These are phyloP conservation scores for Mola mola DNA, from an alignment of 2,113 vertebrate species.

Conservation along the genomic window DNA sequence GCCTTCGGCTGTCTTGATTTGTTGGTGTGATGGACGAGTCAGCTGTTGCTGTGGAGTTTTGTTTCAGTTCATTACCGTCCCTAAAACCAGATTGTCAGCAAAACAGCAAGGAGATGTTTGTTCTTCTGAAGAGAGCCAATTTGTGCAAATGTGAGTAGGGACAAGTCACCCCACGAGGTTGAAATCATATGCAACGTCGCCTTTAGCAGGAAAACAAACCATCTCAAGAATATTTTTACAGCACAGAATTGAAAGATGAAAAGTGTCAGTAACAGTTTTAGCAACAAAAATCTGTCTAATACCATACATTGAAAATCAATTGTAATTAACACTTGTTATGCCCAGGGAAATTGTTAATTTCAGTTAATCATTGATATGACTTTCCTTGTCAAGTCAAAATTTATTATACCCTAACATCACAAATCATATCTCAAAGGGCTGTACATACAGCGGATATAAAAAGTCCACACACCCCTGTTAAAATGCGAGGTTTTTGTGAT, in stretches of 20 bases:
- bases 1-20: background rate
- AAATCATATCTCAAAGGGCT: too few relatives aligned
- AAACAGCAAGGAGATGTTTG: conserved; percentile 18
- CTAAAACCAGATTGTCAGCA: conserved; percentile 41
- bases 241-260: conserved; percentile 7
- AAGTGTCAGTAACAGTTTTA: too few relatives aligned
- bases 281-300: too few relatives aligned
- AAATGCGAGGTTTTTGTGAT: too few relatives aligned
- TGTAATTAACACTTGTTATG: too few relatives aligned
- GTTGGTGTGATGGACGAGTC: conserved; percentile 10
- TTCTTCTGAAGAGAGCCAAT: conserved; percentile 10
- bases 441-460: too few relatives aligned
- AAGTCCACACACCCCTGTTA: too few relatives aligned
- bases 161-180: background rate
- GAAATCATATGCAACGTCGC: conserved; percentile 1
- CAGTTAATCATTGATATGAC: too few relatives aligned
- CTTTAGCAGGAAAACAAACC: conserved; percentile 10
- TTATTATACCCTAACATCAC: too few relatives aligned
- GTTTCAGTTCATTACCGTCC: conserved; percentile 13
- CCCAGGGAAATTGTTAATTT: too few relatives aligned
- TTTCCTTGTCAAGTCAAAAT: too few relatives aligned
- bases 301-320: too few relatives aligned
- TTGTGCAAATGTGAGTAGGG: conserved; percentile 22
- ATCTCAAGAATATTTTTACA: conserved; percentile 6
- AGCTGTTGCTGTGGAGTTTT: conserved; percentile 10